Conservation (phyloP, 2,888 invertebrate genomes). For the Lasioglossum morio region DNA sequence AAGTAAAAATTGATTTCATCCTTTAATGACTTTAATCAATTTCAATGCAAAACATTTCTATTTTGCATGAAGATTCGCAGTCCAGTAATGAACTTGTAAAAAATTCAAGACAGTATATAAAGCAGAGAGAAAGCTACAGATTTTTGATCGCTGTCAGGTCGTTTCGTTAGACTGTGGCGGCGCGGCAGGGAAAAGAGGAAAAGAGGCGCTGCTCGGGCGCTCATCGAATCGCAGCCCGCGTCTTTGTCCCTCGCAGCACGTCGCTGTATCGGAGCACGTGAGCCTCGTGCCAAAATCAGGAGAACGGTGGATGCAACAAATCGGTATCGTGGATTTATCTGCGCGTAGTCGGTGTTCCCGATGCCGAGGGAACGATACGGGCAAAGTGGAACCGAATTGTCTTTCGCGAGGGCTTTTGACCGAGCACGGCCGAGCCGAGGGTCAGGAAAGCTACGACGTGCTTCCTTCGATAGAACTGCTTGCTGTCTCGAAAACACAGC, state of each 20-base stretch:
- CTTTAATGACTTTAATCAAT: no score
- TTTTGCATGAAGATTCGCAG: no score
- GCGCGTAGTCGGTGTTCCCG: slow-evolving; percentile 23
- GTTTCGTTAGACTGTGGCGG: no score
- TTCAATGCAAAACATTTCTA: no score
- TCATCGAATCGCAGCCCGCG: slow-evolving; percentile 32
- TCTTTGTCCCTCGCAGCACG: slow-evolving; percentile 66
- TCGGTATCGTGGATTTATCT: slow-evolving; percentile 59
- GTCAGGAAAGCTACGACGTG: slow-evolving; percentile 32
- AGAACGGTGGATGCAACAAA: slow-evolving; percentile 33
- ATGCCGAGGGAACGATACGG: slow-evolving; percentile 57
- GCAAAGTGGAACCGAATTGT: slow-evolving; percentile 67
- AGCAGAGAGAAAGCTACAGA: no score
- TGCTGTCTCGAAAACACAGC: slow-evolving; percentile 29
- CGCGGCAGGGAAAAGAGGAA: not conserved
- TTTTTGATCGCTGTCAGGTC: no score
- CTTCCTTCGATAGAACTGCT: slow-evolving; percentile 5
- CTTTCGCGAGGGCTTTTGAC: slow-evolving; percentile 57
- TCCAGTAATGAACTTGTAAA: no score
- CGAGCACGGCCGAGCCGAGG: slow-evolving; percentile 31
- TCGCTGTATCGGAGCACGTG: slow-evolving; percentile 70
- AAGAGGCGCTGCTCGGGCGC: not conserved
- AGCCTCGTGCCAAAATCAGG: slow-evolving; percentile 66
- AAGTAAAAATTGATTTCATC: no score
- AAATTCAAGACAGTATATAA: no score